Conservation (phyloP, 1,140 invertebrate species). For the Bombyx mandarina region DNA sequence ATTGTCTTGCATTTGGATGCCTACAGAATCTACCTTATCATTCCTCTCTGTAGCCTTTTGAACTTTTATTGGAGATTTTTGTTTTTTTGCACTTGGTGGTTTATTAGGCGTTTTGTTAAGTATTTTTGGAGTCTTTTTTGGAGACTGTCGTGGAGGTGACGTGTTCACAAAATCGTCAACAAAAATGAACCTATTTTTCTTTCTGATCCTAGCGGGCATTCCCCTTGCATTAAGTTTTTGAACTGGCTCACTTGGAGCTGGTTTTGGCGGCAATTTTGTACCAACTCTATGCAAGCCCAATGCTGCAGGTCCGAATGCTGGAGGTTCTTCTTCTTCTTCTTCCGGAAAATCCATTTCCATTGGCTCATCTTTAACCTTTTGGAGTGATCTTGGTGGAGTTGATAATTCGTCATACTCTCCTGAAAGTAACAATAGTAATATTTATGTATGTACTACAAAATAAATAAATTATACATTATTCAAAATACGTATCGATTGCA, state of each 20-base stretch:
- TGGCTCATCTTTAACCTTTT: conserved; percentile 72
- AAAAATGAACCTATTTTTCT: conserved; percentile 91
- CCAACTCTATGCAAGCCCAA: conserved; percentile 85
- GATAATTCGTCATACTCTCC: conserved; percentile 40
- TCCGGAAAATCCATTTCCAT: conserved; percentile 76
- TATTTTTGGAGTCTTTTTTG: conserved; percentile 72
- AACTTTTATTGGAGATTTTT: conserved; percentile 56
- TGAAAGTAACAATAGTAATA: conserved; percentile 38
- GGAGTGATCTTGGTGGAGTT: conserved; percentile 48
- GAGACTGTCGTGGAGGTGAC: conserved; percentile 78
- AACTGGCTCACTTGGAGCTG: conserved; percentile 77
- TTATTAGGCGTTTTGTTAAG: conserved; percentile 71
- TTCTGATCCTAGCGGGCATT: conserved; percentile 90
- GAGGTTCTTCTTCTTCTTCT: conserved; percentile 76
- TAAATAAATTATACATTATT: neutral
- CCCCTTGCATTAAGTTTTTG: conserved; percentile 86
- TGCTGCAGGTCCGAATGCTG: conserved; percentile 80
- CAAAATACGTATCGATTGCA: neutral
- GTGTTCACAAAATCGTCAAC: conserved; percentile 92
- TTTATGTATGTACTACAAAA: conserved; percentile 6
- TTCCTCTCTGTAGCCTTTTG: conserved; percentile 46
- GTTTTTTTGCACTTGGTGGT: conserved; percentile 58
- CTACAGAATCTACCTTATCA: conserved; percentile 34
- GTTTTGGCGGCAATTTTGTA: conserved; percentile 79
- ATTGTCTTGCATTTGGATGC: conserved; percentile 75